phyloP scores from a whole-genome alignment of 2,888 invertebrate species.

The Drosophila paranaensis region DNA sequence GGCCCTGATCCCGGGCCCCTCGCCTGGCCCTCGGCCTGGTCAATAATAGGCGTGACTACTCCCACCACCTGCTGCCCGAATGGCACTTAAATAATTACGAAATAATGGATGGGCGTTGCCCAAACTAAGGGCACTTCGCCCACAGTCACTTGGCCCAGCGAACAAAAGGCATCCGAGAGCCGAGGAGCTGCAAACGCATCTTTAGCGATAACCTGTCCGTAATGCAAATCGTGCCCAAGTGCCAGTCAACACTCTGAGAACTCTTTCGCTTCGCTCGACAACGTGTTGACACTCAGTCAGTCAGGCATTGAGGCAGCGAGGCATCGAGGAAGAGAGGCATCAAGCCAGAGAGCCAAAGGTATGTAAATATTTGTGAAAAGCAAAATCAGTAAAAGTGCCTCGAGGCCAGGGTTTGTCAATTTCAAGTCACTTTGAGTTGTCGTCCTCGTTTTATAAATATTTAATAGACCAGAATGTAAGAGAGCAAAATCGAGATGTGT shows the following conservation, averaged over 20 bases:
- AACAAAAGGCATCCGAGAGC: slow-evolving; percentile 23
- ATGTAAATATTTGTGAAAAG: slow-evolving; percentile 73
- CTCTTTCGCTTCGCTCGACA: slow-evolving; percentile 55
- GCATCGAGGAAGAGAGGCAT: slow-evolving; percentile 10
- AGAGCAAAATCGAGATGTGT: slow-evolving; percentile 44
- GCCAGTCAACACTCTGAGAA: slow-evolving; percentile 49
- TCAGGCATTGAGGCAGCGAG: slow-evolving; percentile 13
- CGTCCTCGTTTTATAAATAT: slow-evolving; percentile 69
- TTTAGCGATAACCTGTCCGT: slow-evolving; percentile 45
- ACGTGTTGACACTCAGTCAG: slow-evolving; percentile 38
- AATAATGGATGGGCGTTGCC: slow-evolving; percentile 65
- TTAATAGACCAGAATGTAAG: slow-evolving; percentile 72
- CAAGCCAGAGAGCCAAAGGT: slow-evolving; percentile 41
- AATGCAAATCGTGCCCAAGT: slow-evolving; percentile 78
- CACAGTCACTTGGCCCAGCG: slow-evolving; percentile 28
- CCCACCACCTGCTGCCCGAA: slow-evolving; percentile 27
- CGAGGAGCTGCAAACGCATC: slow-evolving; percentile 14
- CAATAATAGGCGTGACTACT: slow-evolving; percentile 3
- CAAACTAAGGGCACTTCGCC: slow-evolving; percentile 33
- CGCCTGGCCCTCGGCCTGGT: slow-evolving; percentile 1
- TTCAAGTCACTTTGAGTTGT: slow-evolving; percentile 74
- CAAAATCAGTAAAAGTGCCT: slow-evolving; percentile 69
- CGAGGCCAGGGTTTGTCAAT: slow-evolving; percentile 48
- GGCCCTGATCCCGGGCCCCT: slow-evolving; percentile 29
- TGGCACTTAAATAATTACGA: slow-evolving; percentile 80